Conservation (phyloP, 2,888 invertebrate species). For the Parascotia fuliginaria region DNA sequence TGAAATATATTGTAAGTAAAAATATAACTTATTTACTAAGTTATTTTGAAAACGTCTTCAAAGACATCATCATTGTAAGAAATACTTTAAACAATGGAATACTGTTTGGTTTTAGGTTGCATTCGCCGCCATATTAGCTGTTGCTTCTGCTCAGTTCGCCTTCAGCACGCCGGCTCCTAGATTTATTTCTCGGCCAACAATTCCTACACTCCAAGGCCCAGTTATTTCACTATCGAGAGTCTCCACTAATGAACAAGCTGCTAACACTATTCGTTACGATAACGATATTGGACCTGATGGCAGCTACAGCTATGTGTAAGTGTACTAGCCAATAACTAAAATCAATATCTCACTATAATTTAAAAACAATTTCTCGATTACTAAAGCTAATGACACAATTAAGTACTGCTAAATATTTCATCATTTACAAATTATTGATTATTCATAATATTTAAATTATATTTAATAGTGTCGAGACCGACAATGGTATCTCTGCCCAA, state of each 20-base stretch:
- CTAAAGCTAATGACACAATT: no score
- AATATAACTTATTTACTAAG: no score
- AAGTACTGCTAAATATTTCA: no score
- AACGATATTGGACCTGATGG: constrained; percentile 78
- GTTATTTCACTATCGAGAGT: constrained; percentile 21
- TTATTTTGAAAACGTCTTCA: no score
- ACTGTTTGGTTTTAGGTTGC: constrained; percentile 44
- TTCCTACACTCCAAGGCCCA: constrained; percentile 23
- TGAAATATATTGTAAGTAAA: constrained; percentile 66
- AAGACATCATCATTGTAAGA: no score
- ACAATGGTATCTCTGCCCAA: constrained; percentile 87
- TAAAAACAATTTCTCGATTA: no score
- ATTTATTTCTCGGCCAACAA: constrained; percentile 4
- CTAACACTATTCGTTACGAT: constrained; percentile 66
- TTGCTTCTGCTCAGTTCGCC: constrained; percentile 61
- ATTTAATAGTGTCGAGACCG: constrained; percentile 83
- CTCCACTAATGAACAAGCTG: constrained; percentile 51
- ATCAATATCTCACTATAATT: no score
- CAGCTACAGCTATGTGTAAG: constrained; percentile 79
- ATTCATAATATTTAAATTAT: neutral
- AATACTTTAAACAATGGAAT: neutral
- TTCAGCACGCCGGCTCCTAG: constrained; percentile 14
- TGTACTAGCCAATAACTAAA: constrained; percentile 9
- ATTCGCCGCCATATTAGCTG: constrained; percentile 63
- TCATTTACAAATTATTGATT: no score